Evolutionary conservation across 2,113 vertebrate genomes (phyloP).

Genomic region (Pelmatolapia mariae): DNA sequence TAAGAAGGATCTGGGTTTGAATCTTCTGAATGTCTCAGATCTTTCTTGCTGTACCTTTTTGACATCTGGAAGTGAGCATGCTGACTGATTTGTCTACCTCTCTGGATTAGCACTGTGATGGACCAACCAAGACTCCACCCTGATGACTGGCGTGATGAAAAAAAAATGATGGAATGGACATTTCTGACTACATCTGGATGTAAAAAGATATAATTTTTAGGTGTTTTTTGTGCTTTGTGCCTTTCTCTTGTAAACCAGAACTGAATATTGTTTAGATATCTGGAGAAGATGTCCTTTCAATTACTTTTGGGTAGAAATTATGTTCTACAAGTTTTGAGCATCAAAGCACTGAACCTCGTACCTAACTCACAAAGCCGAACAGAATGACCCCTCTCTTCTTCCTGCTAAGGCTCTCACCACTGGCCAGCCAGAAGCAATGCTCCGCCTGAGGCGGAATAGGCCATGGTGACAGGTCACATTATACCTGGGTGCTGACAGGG

Average conservation of each 20-base stretch:
- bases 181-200: fast-evolving
- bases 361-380: not conserved
- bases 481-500: slow-evolving; percentile 64
- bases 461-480: slow-evolving; percentile 56
- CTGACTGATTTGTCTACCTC: not conserved
- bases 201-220: fast-evolving
- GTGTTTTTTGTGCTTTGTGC: not conserved
- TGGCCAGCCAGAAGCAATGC: slow-evolving; percentile 35
- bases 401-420: not conserved
- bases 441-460: slow-evolving; percentile 28
- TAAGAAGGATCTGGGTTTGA: not conserved
- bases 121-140: not conserved
- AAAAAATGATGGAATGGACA: not conserved
- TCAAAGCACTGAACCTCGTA: not conserved
- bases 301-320: not conserved
- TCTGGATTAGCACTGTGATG: not conserved
- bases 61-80: not conserved
- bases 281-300: not conserved
- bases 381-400: not conserved
- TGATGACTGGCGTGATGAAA: fast-evolving
- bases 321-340: not conserved
- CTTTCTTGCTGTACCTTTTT: not conserved
- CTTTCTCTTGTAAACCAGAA: not conserved
- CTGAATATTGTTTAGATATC: not conserved
- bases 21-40: not conserved